phyloP scores from a whole-genome alignment of 2,797 vertebrate species.

The Microctenopoma steveboyesi region DNA sequence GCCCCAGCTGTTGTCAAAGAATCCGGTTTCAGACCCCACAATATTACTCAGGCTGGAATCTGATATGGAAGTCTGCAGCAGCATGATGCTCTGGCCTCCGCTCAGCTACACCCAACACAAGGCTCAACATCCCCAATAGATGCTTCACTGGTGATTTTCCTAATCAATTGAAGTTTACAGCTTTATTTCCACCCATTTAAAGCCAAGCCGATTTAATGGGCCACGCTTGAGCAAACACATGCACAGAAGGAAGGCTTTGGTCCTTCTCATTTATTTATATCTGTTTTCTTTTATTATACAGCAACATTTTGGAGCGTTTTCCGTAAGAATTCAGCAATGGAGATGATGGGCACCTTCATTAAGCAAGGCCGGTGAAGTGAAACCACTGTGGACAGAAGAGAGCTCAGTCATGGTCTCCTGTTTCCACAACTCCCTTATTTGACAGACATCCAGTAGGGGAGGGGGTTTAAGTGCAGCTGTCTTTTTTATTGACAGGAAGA shows the following conservation, averaged over 20 bases:
- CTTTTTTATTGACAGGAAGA: constrained; percentile 41
- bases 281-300: constrained; percentile 52
- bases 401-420: constrained; percentile 8
- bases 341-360: constrained; percentile 70
- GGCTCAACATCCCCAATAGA: constrained; percentile 54
- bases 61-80: constrained; percentile 67
- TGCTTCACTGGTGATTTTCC: constrained; percentile 57
- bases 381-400: constrained; percentile 36
- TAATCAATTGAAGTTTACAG: constrained; percentile 75
- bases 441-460: constrained; percentile 13
- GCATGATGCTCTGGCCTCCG: constrained; percentile 61
- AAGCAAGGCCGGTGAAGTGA: constrained; percentile 57
- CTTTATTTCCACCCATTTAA: constrained; percentile 68
- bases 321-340: constrained; percentile 23
- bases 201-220: constrained; percentile 66
- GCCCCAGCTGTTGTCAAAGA: constrained; percentile 73
- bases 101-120: constrained; percentile 53
- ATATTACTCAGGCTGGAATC: constrained; percentile 60
- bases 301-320: constrained; percentile 44
- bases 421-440: background rate
- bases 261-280: constrained; percentile 56
- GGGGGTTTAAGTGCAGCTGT: constrained; percentile 21
- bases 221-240: constrained; percentile 56
- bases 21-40: constrained; percentile 69
- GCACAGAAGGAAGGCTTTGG: constrained; percentile 48